These are phyloP conservation scores for Centruroides vittatus DNA, from an alignment of 1,140 invertebrate species.

Conservation along the genomic window DNA sequence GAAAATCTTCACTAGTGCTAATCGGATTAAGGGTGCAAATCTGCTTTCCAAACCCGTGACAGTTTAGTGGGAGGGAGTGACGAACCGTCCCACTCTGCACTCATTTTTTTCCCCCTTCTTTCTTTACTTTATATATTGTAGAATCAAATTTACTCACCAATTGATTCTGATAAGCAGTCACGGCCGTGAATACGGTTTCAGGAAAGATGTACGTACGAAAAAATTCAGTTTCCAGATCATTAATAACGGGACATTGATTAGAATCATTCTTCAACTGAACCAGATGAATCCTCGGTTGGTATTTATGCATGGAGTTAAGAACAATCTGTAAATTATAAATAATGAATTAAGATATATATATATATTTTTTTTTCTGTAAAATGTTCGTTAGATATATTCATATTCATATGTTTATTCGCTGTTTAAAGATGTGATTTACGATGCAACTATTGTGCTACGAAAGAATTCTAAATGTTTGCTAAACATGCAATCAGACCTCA, in stretches of 20 bases:
- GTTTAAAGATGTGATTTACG: too few relatives aligned
- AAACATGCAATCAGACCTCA: too few relatives aligned
- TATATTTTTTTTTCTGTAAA: background rate
- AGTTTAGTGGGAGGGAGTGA: too few relatives aligned
- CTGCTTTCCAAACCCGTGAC: too few relatives aligned
- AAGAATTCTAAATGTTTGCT: too few relatives aligned
- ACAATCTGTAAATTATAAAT: conserved; percentile 38
- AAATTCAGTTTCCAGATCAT: conserved; percentile 36
- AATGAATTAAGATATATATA: background rate
- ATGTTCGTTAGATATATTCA: background rate
- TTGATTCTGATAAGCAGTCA: conserved; percentile 97
- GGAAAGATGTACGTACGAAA: conserved; percentile 64
- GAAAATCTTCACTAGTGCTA: too few relatives aligned
- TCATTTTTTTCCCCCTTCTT: too few relatives aligned
- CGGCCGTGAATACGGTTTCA: conserved; percentile 94
- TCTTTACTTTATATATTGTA: too few relatives aligned
- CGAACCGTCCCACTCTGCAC: too few relatives aligned
- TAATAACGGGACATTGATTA: conserved; percentile 23
- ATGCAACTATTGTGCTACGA: too few relatives aligned
- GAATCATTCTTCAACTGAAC: conserved; percentile 29
- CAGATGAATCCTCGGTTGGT: conserved; percentile 50
- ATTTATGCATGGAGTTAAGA: conserved; percentile 55
- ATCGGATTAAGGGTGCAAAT: too few relatives aligned
- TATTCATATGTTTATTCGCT: background rate
- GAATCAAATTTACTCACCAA: conserved; percentile 44